These are phyloP conservation scores for Bufotes viridis DNA, from an alignment of 2,797 vertebrate species.

Conservation along the genomic window DNA sequence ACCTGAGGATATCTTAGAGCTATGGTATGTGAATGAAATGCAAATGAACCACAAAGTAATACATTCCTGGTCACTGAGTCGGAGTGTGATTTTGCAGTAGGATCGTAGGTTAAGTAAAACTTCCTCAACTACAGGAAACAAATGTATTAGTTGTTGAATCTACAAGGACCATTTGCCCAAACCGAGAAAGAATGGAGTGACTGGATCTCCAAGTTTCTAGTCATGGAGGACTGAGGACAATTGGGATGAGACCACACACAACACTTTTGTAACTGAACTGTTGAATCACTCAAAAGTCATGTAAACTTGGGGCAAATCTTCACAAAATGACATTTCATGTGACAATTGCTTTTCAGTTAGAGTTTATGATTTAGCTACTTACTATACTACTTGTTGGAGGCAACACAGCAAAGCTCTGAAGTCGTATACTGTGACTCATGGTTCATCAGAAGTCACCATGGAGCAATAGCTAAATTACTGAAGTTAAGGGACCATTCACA, in stretches of 20 bases:
- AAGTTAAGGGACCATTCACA: too few relatives aligned
- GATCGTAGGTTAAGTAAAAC: background rate
- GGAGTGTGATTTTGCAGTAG: background rate
- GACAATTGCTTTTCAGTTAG: too few relatives aligned
- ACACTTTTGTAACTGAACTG: background rate
- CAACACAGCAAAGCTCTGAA: too few relatives aligned
- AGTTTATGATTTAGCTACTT: too few relatives aligned
- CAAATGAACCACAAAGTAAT: conserved; percentile 7
- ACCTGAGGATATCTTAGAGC: background rate
- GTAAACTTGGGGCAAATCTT: too few relatives aligned
- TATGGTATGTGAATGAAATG: conserved; percentile 27
- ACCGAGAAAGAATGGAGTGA: background rate
- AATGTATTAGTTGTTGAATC: background rate
- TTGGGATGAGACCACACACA: background rate
- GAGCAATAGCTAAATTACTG: too few relatives aligned
- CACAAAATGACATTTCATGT: too few relatives aligned
- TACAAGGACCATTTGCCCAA: background rate
- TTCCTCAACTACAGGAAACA: background rate
- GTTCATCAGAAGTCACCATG: too few relatives aligned
- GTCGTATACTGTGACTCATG: too few relatives aligned
- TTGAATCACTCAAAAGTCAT: background rate
- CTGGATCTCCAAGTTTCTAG: background rate
- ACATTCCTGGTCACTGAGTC: conserved; percentile 33
- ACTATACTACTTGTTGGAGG: too few relatives aligned
- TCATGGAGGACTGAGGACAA: background rate